Conservation (phyloP, 2,888 invertebrate genomes). For the Labia minor region DNA sequence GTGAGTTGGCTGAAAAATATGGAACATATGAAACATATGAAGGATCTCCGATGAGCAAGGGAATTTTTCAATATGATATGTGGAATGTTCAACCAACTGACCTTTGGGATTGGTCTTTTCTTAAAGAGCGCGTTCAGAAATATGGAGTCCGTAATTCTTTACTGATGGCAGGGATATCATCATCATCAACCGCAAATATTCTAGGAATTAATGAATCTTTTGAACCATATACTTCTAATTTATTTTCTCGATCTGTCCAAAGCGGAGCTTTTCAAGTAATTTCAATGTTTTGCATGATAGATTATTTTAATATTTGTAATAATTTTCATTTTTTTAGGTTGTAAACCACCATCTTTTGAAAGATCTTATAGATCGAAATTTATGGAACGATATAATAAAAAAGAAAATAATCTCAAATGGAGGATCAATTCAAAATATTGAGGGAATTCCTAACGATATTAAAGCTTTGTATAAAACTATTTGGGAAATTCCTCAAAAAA, state of each 20-base stretch:
- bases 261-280: constrained; percentile 47
- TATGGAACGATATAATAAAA: constrained; percentile 50
- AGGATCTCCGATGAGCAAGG: constrained; percentile 48
- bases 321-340: constrained; percentile 32
- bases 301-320: neutral
- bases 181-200: constrained; percentile 55
- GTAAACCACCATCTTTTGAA: constrained; percentile 51
- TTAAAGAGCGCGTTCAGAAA: constrained; percentile 44
- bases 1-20: constrained; percentile 43
- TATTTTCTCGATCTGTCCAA: constrained; percentile 49
- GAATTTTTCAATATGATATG: constrained; percentile 28
- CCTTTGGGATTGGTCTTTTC: constrained; percentile 43
- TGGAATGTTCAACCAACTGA: constrained; percentile 34
- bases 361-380: constrained; percentile 44
- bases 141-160: constrained; percentile 50
- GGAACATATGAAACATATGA: constrained; percentile 49
- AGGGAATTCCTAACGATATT: constrained; percentile 41
- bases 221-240: constrained; percentile 52
- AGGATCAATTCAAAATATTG: constrained; percentile 46
- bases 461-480: constrained; percentile 45
- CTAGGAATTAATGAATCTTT: constrained; percentile 54
- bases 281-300: neutral
- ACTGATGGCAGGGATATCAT: constrained; percentile 53
- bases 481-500: constrained; percentile 49
- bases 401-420: constrained; percentile 44